A percentile compares a stretch with the other conserved stretches of the same genome.
phyloP scores from a whole-genome alignment of 2,113 vertebrate genomes.

The Phyllostomus discolor region DNA sequence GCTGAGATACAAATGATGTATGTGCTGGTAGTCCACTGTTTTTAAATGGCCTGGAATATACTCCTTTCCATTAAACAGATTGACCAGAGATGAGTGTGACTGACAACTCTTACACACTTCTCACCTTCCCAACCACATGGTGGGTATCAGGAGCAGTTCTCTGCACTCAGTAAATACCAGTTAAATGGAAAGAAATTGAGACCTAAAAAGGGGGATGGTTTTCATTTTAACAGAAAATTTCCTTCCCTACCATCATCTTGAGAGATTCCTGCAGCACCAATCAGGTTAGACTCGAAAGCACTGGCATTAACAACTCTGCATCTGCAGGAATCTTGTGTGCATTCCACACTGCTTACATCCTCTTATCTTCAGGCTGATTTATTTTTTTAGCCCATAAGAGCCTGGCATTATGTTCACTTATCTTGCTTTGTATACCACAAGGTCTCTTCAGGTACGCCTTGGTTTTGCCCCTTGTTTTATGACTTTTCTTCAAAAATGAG shows the following conservation, averaged over 20 bases:
- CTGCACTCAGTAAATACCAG: background rate
- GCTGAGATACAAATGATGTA: background rate
- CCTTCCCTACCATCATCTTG: background rate
- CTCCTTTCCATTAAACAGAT: background rate
- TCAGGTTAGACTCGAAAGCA: background rate
- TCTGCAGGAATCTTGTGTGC: background rate
- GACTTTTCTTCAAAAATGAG: constrained; percentile 28
- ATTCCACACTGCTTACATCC: background rate
- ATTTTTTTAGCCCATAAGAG: background rate
- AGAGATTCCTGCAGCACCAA: background rate
- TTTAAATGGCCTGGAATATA: background rate
- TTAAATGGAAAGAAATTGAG: background rate
- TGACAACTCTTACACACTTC: background rate
- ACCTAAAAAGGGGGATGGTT: background rate
- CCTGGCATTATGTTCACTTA: background rate
- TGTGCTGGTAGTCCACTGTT: too few relatives aligned
- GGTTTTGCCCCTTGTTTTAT: background rate
- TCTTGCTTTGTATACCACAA: background rate
- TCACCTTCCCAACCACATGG: background rate
- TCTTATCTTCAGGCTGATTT: background rate
- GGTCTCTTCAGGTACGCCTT: background rate
- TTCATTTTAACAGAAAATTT: constrained; percentile 13
- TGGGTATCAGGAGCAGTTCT: background rate
- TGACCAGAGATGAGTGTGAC: background rate
- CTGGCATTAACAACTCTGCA: background rate